These are phyloP conservation scores for Oryzias sinensis DNA, from an alignment of 2,797 vertebrate genomes.

Conservation along the genomic window DNA sequence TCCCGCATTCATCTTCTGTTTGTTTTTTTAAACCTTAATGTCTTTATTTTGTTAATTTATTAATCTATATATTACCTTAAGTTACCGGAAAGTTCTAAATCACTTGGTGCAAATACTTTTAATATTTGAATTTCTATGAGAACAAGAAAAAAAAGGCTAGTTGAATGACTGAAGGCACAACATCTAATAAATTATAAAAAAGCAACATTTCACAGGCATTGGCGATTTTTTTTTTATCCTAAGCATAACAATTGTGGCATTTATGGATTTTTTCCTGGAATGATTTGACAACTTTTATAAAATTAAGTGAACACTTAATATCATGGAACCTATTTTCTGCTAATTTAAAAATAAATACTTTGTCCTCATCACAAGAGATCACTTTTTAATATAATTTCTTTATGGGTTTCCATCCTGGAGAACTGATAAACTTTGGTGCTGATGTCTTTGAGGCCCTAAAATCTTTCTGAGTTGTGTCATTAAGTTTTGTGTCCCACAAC, in stretches of 20 bases:
- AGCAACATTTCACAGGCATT: not conserved
- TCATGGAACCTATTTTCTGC: too few relatives aligned
- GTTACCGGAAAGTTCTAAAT: slow-evolving; percentile 1
- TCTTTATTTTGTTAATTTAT: slow-evolving; percentile 22
- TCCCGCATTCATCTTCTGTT: slow-evolving; percentile 40
- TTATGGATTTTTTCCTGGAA: too few relatives aligned
- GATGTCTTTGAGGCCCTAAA: slow-evolving; percentile 26
- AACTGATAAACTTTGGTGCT: slow-evolving; percentile 23
- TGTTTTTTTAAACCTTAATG: slow-evolving; percentile 10
- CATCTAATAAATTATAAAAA: slow-evolving; percentile 21
- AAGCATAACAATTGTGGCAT: too few relatives aligned
- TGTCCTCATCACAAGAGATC: slow-evolving; percentile 8
- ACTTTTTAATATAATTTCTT: slow-evolving; percentile 5
- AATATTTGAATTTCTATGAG: not conserved
- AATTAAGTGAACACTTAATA: too few relatives aligned
- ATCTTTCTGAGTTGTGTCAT: slow-evolving; percentile 20
- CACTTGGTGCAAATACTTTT: not conserved
- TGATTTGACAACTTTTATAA: too few relatives aligned
- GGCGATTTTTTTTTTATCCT: too few relatives aligned
- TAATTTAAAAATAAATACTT: too few relatives aligned
- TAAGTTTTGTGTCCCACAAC: slow-evolving; percentile 34
- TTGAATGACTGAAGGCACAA: slow-evolving; percentile 10
- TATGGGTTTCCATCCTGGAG: slow-evolving; percentile 18
- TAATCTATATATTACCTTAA: not conserved
- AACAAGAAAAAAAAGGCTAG: slow-evolving; percentile 6